Conservation (phyloP, 2,113 vertebrate genomes). For the Pavo muticus region DNA sequence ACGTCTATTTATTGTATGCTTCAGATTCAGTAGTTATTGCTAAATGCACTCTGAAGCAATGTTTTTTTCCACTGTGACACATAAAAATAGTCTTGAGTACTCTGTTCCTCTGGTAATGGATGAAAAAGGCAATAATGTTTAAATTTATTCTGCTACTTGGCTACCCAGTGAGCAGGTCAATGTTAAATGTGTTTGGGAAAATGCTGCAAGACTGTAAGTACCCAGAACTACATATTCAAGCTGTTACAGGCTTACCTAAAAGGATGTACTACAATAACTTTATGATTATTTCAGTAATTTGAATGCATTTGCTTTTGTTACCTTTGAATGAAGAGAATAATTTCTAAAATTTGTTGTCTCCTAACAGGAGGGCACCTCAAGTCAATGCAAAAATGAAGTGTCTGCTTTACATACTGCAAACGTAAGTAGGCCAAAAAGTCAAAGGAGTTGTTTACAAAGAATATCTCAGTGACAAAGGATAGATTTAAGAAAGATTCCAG, state of each 20-base stretch:
- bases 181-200: background rate
- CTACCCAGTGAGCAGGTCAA: background rate
- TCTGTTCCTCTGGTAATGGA: background rate
- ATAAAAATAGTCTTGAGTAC: background rate
- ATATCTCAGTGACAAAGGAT: background rate
- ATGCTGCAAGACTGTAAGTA: background rate
- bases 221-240: background rate
- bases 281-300: background rate
- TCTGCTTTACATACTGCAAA: background rate
- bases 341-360: background rate
- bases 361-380: background rate
- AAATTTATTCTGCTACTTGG: background rate
- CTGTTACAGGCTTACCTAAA: background rate
- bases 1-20: background rate
- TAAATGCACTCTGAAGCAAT: background rate
- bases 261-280: background rate
- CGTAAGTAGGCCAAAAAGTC: background rate
- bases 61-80: background rate
- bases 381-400: background rate
- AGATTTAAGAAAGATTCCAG: background rate
- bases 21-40: background rate
- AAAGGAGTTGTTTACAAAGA: background rate
- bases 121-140: background rate
- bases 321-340: background rate
- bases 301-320: background rate